Percentiles rank a stretch among this genome's conserved stretches.
Evolutionary conservation across 1,140 invertebrate genomes (phyloP).

Genomic region (Drosophila leontia): DNA sequence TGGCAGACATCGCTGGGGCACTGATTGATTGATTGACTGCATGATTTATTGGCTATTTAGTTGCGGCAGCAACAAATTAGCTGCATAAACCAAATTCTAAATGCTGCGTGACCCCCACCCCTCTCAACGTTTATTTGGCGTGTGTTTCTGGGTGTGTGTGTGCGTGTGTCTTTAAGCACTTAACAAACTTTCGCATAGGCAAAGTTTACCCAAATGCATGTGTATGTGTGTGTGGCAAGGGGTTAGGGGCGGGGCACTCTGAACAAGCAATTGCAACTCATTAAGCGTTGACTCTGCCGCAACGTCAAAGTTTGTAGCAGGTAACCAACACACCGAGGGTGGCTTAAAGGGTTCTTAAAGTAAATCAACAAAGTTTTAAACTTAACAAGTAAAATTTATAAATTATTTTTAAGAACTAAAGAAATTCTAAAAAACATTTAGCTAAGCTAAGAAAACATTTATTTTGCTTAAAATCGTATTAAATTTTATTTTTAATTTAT

Average conservation of each 20-base stretch:
- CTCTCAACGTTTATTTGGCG: slow-evolving; percentile 6
- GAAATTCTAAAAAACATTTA: too few species aligned
- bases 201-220: slow-evolving; percentile 51
- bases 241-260: slow-evolving; percentile 38
- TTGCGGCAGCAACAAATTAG: slow-evolving; percentile 67
- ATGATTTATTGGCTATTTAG: slow-evolving; percentile 82
- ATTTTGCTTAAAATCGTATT: too few species aligned
- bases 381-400: background rate
- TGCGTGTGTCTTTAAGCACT: slow-evolving; percentile 72
- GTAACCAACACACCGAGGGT: slow-evolving; percentile 41
- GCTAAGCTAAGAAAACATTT: too few species aligned
- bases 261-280: slow-evolving; percentile 80
- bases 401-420: too few species aligned
- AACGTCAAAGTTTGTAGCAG: slow-evolving; percentile 67
- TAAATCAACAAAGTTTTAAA: background rate
- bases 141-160: slow-evolving; percentile 27
- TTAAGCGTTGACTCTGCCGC: slow-evolving; percentile 70
- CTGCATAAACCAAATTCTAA: slow-evolving; percentile 71
- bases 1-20: slow-evolving; percentile 37
- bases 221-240: slow-evolving; percentile 1
- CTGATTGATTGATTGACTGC: slow-evolving; percentile 75
- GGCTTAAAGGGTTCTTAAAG: background rate
- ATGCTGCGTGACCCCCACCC: slow-evolving; percentile 53
- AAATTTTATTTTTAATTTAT: too few species aligned
- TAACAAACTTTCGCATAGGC: slow-evolving; percentile 69